A percentile compares a stretch with the other conserved stretches of the same genome.
These are phyloP conservation scores for Oncorhynchus clarkii DNA, from an alignment of 2,113 vertebrate genomes.

Conservation along the genomic window DNA sequence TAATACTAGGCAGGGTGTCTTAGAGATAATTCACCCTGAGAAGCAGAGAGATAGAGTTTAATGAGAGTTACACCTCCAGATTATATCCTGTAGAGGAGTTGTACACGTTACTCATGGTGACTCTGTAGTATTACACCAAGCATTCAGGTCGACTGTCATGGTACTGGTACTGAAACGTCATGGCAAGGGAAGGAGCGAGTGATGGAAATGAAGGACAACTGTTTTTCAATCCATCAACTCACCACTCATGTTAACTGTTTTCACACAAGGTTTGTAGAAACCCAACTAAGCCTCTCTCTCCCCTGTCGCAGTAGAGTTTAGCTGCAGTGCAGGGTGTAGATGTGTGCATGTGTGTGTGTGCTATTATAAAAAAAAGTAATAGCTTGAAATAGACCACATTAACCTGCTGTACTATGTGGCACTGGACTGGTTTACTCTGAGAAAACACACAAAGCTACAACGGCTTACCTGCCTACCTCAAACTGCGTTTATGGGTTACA, in stretches of 20 bases:
- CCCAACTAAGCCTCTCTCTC: background rate
- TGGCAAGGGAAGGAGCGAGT: background rate
- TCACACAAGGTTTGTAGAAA: too few species aligned
- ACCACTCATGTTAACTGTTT: too few species aligned
- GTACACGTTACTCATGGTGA: background rate
- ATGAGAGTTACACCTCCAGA: background rate
- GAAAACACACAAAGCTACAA: slow-evolving; percentile 30
- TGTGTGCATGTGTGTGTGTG: slow-evolving; percentile 9
- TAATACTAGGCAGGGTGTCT: background rate
- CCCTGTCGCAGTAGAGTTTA: background rate
- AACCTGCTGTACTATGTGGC: slow-evolving; percentile 68
- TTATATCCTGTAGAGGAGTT: background rate
- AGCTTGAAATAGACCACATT: slow-evolving; percentile 67
- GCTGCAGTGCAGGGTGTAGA: background rate
- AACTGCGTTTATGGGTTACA: background rate
- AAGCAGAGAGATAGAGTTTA: slow-evolving; percentile 1
- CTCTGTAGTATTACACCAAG: too few species aligned
- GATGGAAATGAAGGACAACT: background rate
- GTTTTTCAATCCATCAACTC: too few species aligned
- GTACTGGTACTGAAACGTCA: too few species aligned
- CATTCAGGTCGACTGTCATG: too few species aligned
- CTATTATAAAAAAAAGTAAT: slow-evolving; percentile 62
- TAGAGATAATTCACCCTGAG: background rate
- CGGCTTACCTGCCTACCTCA: background rate
- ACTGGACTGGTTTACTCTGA: slow-evolving; percentile 64